Evolutionary conservation across 2,113 vertebrate genomes (phyloP).

Genomic region (Grammomys dolichurus): DNA sequence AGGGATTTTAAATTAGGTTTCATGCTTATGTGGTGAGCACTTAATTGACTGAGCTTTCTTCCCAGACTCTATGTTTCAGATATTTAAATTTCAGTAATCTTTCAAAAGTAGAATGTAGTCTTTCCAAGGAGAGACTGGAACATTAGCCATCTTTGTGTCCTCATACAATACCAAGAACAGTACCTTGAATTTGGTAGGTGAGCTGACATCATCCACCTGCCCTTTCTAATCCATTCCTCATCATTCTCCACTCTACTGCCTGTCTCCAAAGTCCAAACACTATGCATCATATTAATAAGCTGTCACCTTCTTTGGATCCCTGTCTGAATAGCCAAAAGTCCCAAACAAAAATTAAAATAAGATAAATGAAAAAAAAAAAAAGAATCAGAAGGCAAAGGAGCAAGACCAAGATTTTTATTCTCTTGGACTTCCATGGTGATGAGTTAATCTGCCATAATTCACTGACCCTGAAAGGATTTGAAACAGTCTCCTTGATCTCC

Average conservation of each 20-base stretch:
- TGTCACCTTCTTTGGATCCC: not conserved
- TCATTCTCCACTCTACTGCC: not conserved
- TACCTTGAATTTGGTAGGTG: no score
- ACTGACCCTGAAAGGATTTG: not conserved
- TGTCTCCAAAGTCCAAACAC: not conserved
- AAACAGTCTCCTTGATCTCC: not conserved
- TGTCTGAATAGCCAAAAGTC: not conserved
- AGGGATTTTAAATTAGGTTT: no score
- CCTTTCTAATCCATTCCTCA: not conserved
- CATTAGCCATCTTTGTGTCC: not conserved
- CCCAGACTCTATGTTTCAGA: not conserved
- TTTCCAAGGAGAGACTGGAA: not conserved
- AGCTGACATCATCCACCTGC: not conserved
- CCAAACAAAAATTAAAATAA: not conserved
- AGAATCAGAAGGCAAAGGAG: not conserved
- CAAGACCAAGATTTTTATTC: not conserved
- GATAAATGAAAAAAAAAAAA: not conserved
- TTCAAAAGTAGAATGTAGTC: not conserved
- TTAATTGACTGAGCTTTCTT: not conserved
- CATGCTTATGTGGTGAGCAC: not conserved
- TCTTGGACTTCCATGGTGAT: no score
- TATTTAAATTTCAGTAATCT: not conserved
- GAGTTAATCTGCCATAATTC: rapidly evolving
- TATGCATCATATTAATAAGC: not conserved
- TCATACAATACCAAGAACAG: not conserved